These are phyloP conservation scores for Etia nguti DNA, from an alignment of 2,113 vertebrate genomes.

Conservation along the genomic window DNA sequence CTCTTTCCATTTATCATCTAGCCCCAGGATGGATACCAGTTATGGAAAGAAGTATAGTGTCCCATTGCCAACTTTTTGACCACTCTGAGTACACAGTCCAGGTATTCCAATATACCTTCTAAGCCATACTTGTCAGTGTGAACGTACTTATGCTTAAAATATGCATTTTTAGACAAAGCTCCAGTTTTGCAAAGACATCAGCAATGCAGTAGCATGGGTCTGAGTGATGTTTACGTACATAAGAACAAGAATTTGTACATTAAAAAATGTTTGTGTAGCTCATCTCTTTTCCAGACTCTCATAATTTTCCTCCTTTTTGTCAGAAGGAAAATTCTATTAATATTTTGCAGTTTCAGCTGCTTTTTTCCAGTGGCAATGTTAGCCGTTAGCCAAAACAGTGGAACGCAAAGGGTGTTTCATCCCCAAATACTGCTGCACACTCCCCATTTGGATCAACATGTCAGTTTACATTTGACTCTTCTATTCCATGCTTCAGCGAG, in stretches of 20 bases:
- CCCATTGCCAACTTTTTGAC: background rate
- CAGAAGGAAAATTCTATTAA: background rate
- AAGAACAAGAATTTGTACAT: background rate
- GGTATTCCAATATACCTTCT: background rate
- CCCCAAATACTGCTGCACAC: background rate
- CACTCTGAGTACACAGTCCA: background rate
- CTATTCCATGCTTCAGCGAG: background rate
- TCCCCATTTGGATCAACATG: constrained; percentile 8
- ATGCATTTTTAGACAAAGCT: background rate
- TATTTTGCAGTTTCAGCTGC: background rate
- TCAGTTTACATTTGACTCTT: constrained; percentile 46
- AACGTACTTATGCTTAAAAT: background rate
- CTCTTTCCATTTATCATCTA: background rate
- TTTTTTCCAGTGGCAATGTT: background rate
- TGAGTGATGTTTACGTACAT: background rate
- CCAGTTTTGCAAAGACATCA: background rate
- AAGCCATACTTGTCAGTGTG: background rate
- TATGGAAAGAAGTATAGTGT: background rate
- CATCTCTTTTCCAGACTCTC: background rate
- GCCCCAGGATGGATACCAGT: background rate
- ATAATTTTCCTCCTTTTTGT: background rate
- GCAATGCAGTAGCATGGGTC: background rate
- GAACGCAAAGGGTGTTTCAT: background rate
- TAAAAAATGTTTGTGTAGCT: background rate
- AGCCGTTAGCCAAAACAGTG: background rate